Conservation (phyloP, 2,113 vertebrate genomes). For the Otolemur garnettii region DNA sequence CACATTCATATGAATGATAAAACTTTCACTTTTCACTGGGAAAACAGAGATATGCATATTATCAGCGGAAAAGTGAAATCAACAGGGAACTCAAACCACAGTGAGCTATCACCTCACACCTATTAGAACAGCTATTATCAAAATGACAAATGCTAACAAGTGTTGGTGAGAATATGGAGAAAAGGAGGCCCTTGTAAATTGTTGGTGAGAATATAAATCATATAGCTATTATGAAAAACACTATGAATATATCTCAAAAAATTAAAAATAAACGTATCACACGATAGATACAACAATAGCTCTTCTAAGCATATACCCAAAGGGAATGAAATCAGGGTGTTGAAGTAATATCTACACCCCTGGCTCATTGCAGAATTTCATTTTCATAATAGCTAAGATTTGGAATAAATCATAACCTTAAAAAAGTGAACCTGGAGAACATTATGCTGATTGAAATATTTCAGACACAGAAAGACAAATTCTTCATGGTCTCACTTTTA, state of each 20-base stretch:
- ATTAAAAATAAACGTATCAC: neutral
- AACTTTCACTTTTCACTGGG: no score
- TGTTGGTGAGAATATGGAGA: neutral
- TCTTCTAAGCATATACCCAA: neutral
- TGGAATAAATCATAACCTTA: neutral
- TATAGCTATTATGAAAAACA: neutral
- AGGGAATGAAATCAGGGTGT: neutral
- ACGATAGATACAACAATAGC: neutral
- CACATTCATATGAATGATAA: no score
- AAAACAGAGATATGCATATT: no score
- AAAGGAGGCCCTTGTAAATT: neutral
- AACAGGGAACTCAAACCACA: neutral
- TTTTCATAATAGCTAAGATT: neutral
- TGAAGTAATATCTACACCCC: neutral
- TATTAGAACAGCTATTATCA: neutral
- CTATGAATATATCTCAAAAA: neutral
- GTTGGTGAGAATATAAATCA: neutral
- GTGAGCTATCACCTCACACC: neutral
- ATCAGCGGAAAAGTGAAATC: neutral
- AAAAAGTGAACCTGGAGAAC: neutral
- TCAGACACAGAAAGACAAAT: neutral
- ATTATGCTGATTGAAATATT: neutral
- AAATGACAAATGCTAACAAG: neutral
- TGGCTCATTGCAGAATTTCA: neutral
- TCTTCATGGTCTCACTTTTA: neutral